Percentiles rank a stretch among this genome's conserved stretches.
Conservation (phyloP, 2,888 invertebrate genomes). For the Nemotelus pantherinus region DNA sequence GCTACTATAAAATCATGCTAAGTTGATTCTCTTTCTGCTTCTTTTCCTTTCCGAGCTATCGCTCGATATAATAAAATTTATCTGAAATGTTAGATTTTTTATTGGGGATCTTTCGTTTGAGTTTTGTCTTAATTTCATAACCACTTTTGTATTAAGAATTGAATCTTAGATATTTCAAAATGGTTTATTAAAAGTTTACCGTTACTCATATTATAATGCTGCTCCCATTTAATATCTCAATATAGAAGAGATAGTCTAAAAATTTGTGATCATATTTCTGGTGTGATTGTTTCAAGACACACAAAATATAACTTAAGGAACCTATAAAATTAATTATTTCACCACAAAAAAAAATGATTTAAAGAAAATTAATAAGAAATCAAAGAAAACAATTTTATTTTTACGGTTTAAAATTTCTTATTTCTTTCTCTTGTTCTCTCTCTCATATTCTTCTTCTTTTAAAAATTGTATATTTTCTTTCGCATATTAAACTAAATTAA, state of each 20-base stretch:
- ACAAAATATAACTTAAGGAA: background rate
- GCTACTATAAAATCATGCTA: background rate
- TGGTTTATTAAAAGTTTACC: too few species aligned
- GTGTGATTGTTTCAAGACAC: too few species aligned
- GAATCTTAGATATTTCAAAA: too few species aligned
- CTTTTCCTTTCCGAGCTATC: background rate
- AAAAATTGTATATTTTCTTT: slow-evolving; percentile 27
- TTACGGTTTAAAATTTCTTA: slow-evolving; percentile 16
- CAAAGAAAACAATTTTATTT: slow-evolving; percentile 20
- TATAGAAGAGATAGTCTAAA: too few species aligned
- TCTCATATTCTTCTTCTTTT: background rate
- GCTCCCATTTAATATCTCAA: too few species aligned
- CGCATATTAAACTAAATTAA: slow-evolving; percentile 40
- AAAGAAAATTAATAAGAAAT: background rate
- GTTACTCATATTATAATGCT: too few species aligned
- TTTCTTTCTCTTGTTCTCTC: slow-evolving; percentile 20
- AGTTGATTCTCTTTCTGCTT: background rate
- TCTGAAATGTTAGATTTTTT: too few species aligned
- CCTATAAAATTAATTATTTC: background rate
- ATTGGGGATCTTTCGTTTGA: too few species aligned
- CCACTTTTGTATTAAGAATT: too few species aligned
- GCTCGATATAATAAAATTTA: too few species aligned
- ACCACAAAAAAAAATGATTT: slow-evolving; percentile 10
- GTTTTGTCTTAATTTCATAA: too few species aligned
- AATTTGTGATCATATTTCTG: too few species aligned